Evolutionary conservation across 2,113 vertebrate species (phyloP), one percentile per base, ranked within the genome.

Genomic region (Rhinogobius similis): DNA sequence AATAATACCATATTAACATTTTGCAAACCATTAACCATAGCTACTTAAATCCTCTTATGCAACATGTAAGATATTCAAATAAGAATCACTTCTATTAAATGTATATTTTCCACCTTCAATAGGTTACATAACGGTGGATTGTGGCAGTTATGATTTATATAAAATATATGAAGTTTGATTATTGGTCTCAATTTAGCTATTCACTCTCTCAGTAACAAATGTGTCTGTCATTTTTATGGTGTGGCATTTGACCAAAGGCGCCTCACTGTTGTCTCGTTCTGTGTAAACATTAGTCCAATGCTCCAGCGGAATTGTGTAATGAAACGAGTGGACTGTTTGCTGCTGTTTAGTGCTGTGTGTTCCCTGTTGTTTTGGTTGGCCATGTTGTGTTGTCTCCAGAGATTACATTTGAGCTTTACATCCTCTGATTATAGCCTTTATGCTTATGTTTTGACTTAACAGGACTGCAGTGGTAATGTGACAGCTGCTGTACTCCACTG

Each of bases 361-460:
- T 61, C 14, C 20, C 20, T n/a, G 27, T 38, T 36, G 16, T 61
- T 32, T 61, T n/a, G 16, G 32, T 24, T 21, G 55, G 59, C 5
- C 14, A 20, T 62, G 21, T 1, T 48, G 48, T 68, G 58, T 78
- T 75, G 21, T 58, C 64, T 29, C 43, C 58, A 61, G 58, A 32
- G 29, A 36, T 36, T 36, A 59, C 18, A n/a, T 20, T 59, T 55
- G 27, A 70, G 72, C 65, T 71, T 75, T 69, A 73, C 66, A 56
- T 59, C 72, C 64, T 82, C 59, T 55, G 52, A 63, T 68, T 80
- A 59, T 68, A 53, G 44, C 16, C 65, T 73, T 70, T 53, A 29
- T 29, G 13, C 26, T 58, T 56, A 63, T 58, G 69, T 50, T 66
- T 8, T 29, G 13, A 24, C 4, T 62, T 73, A 68, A 72, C 3